Evolutionary conservation across 1,140 invertebrate genomes (phyloP).

Genomic region (Drosophila kepulauana): DNA sequence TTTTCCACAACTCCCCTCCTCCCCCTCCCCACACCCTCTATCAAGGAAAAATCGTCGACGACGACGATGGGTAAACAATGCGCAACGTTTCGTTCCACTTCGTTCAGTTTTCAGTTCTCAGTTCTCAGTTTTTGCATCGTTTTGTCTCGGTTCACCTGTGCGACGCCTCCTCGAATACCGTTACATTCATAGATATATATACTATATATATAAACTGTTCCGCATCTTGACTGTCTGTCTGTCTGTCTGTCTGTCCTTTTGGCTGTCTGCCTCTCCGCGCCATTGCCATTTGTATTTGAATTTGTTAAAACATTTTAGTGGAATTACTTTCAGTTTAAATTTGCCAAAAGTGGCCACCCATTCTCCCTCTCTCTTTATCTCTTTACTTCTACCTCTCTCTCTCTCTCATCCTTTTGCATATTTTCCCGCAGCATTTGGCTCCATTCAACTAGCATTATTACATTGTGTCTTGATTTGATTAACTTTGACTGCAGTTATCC

Average conservation of each 20-base stretch:
- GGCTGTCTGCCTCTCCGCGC: not conserved
- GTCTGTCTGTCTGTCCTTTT: not conserved
- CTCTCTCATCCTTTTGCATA: not conserved
- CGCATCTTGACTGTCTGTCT: slow-evolving; percentile 7
- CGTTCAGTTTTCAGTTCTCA: slow-evolving; percentile 14
- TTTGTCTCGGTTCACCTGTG: slow-evolving; percentile 46
- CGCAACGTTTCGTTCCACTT: slow-evolving; percentile 26
- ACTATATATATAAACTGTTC: not conserved
- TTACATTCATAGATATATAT: not conserved
- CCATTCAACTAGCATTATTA: slow-evolving; percentile 1
- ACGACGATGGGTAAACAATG: slow-evolving; percentile 13
- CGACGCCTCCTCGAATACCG: slow-evolving; percentile 1
- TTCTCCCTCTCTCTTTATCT: not conserved
- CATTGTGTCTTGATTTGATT: slow-evolving; percentile 28
- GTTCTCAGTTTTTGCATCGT: slow-evolving; percentile 24
- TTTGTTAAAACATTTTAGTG: slow-evolving; percentile 78
- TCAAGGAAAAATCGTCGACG: not conserved
- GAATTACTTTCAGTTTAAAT: slow-evolving; percentile 79
- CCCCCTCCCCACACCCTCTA: too few species aligned
- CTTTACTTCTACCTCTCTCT: not conserved
- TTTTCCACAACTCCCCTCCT: not conserved
- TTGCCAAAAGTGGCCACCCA: slow-evolving; percentile 51
- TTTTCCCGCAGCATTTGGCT: not conserved
- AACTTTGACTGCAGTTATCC: slow-evolving; percentile 13
- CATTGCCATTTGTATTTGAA: slow-evolving; percentile 64